phyloP scores from a whole-genome alignment of 1,140 invertebrate genomes.

The Drosophila aff. region DNA sequence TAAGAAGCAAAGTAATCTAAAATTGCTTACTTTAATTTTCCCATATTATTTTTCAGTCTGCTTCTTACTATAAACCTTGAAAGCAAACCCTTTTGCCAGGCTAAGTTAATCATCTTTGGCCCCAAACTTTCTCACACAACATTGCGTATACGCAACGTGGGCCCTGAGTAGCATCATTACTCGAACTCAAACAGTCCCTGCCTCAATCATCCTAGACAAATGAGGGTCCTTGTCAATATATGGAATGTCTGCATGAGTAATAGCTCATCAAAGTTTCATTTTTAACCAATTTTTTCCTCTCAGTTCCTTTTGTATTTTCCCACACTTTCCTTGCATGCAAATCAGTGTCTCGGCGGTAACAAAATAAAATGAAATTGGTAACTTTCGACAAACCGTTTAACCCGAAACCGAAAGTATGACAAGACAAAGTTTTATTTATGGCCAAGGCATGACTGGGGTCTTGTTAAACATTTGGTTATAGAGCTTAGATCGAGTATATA shows the following conservation, averaged over 20 bases:
- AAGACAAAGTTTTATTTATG: slow-evolving; percentile 45
- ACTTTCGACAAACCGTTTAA: slow-evolving; percentile 56
- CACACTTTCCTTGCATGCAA: slow-evolving; percentile 38
- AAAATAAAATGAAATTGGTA: slow-evolving; percentile 51
- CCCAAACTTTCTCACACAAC: slow-evolving; percentile 32
- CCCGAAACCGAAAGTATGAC: slow-evolving; percentile 51
- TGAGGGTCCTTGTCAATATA: slow-evolving; percentile 70
- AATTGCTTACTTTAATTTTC: not conserved
- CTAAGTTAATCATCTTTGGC: slow-evolving; percentile 19
- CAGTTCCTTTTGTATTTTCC: slow-evolving; percentile 3
- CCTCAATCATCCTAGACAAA: slow-evolving; percentile 64
- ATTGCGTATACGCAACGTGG: slow-evolving; percentile 41
- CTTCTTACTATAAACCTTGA: not conserved
- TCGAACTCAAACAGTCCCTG: slow-evolving; percentile 21
- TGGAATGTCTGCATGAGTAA: slow-evolving; percentile 49
- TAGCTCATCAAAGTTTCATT: slow-evolving; percentile 81
- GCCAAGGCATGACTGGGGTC: not conserved
- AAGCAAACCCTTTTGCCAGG: not conserved
- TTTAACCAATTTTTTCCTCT: slow-evolving; percentile 39
- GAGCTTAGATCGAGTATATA: not conserved
- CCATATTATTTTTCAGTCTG: not conserved
- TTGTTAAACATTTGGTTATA: slow-evolving; percentile 41
- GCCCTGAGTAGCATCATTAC: slow-evolving; percentile 10
- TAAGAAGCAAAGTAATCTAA: not conserved
- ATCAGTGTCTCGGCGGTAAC: slow-evolving; percentile 38